These are phyloP conservation scores for Lithobates sylvaticus DNA, from an alignment of 2,797 vertebrate species.

Conservation along the genomic window DNA sequence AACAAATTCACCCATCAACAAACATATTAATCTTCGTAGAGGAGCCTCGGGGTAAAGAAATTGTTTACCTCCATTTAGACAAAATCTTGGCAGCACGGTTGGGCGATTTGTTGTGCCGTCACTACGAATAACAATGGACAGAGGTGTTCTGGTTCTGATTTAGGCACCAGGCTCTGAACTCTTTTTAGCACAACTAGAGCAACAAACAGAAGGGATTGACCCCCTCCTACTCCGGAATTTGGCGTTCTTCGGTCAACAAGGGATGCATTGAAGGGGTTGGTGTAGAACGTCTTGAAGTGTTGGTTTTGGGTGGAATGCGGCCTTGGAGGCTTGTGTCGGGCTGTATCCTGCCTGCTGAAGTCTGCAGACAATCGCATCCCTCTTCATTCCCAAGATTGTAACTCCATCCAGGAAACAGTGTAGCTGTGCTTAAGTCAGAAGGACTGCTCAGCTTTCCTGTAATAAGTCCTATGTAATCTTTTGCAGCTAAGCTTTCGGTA, in stretches of 20 bases:
- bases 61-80: not conserved
- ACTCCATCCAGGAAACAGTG: too few species aligned
- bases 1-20: too few species aligned
- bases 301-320: conserved; percentile 8
- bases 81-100: not conserved
- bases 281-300: not conserved
- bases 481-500: too few species aligned
- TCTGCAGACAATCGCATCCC: not conserved
- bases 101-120: not conserved
- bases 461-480: too few species aligned
- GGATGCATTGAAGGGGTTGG: not conserved
- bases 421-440: too few species aligned
- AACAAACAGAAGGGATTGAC: not conserved
- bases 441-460: too few species aligned
- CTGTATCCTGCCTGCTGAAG: not conserved
- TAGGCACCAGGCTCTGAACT: not conserved
- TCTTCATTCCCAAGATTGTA: too few species aligned
- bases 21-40: not conserved
- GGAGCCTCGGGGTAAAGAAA: not conserved
- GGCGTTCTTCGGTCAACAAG: not conserved
- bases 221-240: not conserved
- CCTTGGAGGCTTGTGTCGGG: too few species aligned
- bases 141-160: conserved; percentile 1
- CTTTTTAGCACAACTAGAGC: not conserved
- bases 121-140: not conserved